Conservation (phyloP, 2,113 vertebrate genomes). For the Panthera tigris region DNA sequence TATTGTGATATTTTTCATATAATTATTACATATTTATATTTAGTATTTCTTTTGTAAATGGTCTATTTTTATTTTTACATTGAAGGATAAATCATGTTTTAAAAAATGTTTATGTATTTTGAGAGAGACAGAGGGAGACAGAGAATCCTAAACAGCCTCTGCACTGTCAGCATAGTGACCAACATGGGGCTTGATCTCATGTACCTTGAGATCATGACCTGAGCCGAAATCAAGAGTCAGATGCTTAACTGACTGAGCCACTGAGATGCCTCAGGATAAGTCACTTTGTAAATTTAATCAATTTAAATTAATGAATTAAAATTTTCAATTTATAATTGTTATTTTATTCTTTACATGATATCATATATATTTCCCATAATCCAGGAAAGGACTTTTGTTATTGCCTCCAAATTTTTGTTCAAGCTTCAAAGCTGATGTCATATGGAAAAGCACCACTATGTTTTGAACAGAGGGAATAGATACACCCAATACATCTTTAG, state of each 20-base stretch:
- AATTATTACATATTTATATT: not conserved
- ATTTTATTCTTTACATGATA: not conserved
- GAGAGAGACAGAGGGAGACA: too few species aligned
- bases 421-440: not conserved
- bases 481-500: not conserved
- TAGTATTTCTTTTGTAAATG: not conserved
- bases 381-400: not conserved
- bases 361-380: not conserved
- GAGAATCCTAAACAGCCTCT: too few species aligned
- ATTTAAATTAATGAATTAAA: not conserved
- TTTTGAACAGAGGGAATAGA: slow-evolving; percentile 4
- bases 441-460: not conserved
- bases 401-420: not conserved
- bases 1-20: not conserved
- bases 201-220: too few species aligned
- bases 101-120: too few species aligned
- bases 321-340: not conserved
- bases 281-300: not conserved
- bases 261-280: not conserved
- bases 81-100: not conserved
- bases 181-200: too few species aligned
- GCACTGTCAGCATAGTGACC: too few species aligned
- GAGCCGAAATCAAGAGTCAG: too few species aligned
- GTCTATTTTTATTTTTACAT: not conserved
- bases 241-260: too few species aligned